phyloP scores from a whole-genome alignment of 2,797 vertebrate genomes.

The Semotilus atromaculatus region DNA sequence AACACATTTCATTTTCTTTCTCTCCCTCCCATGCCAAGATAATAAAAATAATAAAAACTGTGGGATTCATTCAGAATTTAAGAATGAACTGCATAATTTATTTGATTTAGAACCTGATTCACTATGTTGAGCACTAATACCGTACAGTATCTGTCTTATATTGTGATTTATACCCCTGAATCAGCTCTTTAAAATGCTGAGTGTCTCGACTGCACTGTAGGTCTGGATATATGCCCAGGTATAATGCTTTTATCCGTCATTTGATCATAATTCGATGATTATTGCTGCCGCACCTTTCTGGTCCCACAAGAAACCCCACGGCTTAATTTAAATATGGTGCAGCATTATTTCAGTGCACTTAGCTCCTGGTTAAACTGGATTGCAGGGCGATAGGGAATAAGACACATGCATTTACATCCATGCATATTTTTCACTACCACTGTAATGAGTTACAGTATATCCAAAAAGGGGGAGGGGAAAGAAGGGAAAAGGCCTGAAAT shows the following conservation, averaged over 20 bases:
- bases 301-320: not conserved
- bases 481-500: conserved; percentile 13
- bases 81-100: not conserved
- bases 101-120: not conserved
- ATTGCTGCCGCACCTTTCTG: not conserved
- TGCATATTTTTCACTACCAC: conserved; percentile 13
- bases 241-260: not conserved
- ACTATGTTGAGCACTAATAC: too few relatives aligned
- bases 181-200: not conserved
- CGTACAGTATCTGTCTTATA: not conserved
- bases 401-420: not conserved
- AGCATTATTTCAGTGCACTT: not conserved
- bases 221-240: not conserved
- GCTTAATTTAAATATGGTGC: not conserved
- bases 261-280: not conserved
- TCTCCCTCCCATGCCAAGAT: not conserved
- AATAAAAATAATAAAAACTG: conserved; percentile 13
- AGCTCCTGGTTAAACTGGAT: not conserved
- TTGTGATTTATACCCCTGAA: not conserved
- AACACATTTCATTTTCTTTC: not conserved
- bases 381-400: not conserved
- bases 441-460: conserved; percentile 24
- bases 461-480: not conserved
- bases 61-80: not conserved
- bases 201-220: not conserved